Evolutionary conservation across 2,888 invertebrate species (phyloP).

Genomic region (Tineola bisselliella): DNA sequence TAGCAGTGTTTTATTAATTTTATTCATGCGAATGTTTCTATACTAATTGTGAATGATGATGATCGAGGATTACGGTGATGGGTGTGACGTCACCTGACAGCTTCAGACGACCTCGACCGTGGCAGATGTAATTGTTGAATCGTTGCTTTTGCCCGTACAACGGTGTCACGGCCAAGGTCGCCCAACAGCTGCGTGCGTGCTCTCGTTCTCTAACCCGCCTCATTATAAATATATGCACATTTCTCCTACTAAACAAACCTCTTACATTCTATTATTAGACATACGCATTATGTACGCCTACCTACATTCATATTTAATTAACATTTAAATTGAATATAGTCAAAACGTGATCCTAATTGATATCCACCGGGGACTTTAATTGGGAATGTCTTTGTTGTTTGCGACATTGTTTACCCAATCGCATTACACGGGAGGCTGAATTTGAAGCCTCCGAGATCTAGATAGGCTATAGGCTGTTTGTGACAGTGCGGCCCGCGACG

Average conservation of each 20-base stretch:
- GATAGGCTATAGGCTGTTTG: conserved; percentile 22
- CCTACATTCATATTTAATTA: not conserved
- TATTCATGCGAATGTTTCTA: not conserved
- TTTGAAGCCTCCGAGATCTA: not conserved
- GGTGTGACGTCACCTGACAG: conserved; percentile 24
- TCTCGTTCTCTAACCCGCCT: conserved; percentile 9
- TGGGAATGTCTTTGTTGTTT: conserved; percentile 1
- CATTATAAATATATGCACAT: conserved; percentile 3
- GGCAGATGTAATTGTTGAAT: conserved; percentile 53
- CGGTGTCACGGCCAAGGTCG: conserved; percentile 59
- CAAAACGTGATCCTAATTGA: not conserved
- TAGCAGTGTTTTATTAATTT: not conserved
- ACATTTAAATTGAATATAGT: not conserved
- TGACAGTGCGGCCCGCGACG: conserved; percentile 35
- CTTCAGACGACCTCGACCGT: conserved; percentile 41
- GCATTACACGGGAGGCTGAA: not conserved
- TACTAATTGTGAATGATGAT: not conserved
- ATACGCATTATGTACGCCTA: not conserved
- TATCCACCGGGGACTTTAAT: not conserved
- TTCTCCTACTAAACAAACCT: not conserved
- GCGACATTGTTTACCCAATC: not conserved
- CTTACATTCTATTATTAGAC: conserved; percentile 1
- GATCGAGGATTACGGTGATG: not conserved
- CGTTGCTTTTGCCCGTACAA: conserved; percentile 35
- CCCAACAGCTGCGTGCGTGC: conserved; percentile 31